These are phyloP conservation scores for Zapornia atra DNA, from an alignment of 2,113 vertebrate species.

Conservation along the genomic window DNA sequence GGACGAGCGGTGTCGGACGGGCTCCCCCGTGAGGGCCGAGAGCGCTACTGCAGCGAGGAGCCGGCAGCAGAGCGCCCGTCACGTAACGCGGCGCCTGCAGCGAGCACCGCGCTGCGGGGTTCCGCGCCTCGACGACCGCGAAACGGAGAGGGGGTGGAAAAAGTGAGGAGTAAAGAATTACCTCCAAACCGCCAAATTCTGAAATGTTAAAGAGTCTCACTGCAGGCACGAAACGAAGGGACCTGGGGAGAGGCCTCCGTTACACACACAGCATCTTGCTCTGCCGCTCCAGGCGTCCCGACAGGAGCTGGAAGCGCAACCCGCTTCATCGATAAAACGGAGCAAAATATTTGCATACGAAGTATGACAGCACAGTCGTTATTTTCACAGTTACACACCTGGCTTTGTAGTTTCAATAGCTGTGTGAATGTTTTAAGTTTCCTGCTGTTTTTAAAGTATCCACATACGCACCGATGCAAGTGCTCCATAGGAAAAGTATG, in stretches of 20 bases:
- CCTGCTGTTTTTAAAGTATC: neutral
- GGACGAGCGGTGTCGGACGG: neutral
- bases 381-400: neutral
- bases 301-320: neutral
- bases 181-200: neutral
- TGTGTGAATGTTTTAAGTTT: neutral
- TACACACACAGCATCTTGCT: neutral
- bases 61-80: neutral
- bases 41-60: neutral
- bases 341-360: accelerated
- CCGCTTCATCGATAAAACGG: neutral
- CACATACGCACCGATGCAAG: neutral
- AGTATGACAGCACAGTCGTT: accelerated
- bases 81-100: neutral
- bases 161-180: no score
- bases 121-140: no score
- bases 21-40: constrained; percentile 24
- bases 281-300: neutral
- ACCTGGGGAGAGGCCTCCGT: neutral
- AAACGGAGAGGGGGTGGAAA: neutral
- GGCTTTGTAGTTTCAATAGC: neutral
- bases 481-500: neutral
- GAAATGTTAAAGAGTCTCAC: neutral
- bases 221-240: neutral
- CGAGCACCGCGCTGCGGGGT: neutral